Evolutionary conservation across 2,113 vertebrate species (phyloP).

Genomic region (Vicugna pacos): DNA sequence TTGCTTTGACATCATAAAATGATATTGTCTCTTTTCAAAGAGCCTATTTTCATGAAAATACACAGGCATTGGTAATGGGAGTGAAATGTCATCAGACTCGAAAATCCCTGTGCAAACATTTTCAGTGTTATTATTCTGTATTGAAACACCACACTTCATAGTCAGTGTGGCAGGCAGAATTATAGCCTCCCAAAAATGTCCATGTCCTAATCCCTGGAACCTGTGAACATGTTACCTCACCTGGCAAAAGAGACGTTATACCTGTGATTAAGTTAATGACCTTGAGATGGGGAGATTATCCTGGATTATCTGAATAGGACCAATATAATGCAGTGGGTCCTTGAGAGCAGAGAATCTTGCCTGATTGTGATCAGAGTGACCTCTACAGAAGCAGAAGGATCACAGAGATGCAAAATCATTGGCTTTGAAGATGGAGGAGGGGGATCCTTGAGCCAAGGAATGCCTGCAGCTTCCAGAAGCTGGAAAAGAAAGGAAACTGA

Average conservation of each 20-base stretch:
- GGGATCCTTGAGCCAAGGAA: background rate
- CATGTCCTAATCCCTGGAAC: background rate
- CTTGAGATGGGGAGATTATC: background rate
- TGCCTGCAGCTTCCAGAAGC: background rate
- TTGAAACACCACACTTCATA: background rate
- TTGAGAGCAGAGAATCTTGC: background rate
- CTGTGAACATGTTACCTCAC: rapidly evolving
- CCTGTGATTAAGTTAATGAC: background rate
- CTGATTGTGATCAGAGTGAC: background rate
- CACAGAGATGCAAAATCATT: background rate
- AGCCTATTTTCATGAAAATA: constrained; percentile 32
- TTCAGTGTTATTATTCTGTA: background rate
- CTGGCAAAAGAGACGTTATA: background rate
- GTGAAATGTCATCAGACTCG: background rate
- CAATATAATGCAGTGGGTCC: background rate
- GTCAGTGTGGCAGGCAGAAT: background rate
- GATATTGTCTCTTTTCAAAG: background rate
- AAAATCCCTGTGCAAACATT: background rate
- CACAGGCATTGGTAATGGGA: background rate
- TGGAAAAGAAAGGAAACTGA: background rate
- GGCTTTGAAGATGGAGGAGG: background rate
- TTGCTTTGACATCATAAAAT: background rate
- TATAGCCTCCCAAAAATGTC: background rate
- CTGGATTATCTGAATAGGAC: background rate
- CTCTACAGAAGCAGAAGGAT: background rate